These are phyloP conservation scores for Harpagoxenus sublaevis DNA, from an alignment of 2,888 invertebrate genomes.

Conservation along the genomic window DNA sequence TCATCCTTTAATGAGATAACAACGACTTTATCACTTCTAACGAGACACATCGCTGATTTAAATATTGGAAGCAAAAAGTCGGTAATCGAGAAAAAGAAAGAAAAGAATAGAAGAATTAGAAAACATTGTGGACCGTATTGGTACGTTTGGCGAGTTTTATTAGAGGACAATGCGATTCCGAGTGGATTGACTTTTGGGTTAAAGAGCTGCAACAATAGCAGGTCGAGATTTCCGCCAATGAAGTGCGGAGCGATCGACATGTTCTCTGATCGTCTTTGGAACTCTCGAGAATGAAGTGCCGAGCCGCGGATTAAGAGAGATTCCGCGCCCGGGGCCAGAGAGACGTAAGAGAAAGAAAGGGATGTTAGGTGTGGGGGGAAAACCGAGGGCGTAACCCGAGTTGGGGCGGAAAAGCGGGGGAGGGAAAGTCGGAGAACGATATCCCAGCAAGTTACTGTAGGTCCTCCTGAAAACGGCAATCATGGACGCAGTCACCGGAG, in stretches of 20 bases:
- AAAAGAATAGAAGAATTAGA: background rate
- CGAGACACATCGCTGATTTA: background rate
- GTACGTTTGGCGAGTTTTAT: background rate
- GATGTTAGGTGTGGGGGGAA: background rate
- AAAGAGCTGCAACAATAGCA: constrained; percentile 34
- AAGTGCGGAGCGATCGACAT: constrained; percentile 37
- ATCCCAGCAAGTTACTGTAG: constrained; percentile 32
- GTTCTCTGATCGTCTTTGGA: constrained; percentile 69
- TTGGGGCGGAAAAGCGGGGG: background rate
- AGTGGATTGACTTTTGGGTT: constrained; percentile 22
- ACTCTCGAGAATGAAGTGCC: constrained; percentile 67
- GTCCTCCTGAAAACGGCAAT: constrained; percentile 51
- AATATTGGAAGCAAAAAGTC: background rate
- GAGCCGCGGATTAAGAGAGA: constrained; percentile 70
- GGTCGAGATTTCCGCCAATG: constrained; percentile 28
- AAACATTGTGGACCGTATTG: background rate
- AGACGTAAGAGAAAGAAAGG: constrained; percentile 24
- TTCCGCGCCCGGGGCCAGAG: constrained; percentile 49
- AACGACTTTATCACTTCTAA: constrained; percentile 57
- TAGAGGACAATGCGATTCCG: background rate
- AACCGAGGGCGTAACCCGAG: background rate
- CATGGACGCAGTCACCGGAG: constrained; percentile 40
- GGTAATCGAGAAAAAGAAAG: background rate
- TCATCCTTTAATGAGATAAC: constrained; percentile 67
- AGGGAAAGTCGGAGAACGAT: constrained; percentile 16